Base-by-base conservation (phyloP, 1,140 invertebrate species). In the Bradynema listronoti region DNA sequence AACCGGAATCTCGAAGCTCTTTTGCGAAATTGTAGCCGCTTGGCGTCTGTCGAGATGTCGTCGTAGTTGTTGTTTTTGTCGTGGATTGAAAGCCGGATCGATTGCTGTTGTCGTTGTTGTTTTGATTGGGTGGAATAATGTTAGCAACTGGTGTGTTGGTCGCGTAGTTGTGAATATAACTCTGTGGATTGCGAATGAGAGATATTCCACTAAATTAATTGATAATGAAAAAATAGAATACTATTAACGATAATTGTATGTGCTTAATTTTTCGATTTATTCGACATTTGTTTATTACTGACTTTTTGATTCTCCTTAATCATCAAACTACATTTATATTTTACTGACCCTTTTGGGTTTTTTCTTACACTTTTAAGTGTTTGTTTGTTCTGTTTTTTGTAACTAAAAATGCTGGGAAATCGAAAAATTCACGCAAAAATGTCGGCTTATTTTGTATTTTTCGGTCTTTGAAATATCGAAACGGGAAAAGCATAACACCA, bases 1-100 rank as follows among this genome's bases (percentile, higher is more conserved):
- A n/a, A 50, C 47, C 47, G 16, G 16, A 29, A 50, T 50, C 47
- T n/a, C 47, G 16, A 32, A 50, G 47, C 34, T 50, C 47, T 27
- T 50, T 50, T 25, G 47, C 47, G n/a, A 29, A 50, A 50, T 25
- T 30, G 27, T 50, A 3, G 27, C 19, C 47, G 19, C 4, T 50
- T 9, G 4, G 27, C 34, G 47, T 27, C 9, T 43, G 42, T 9
- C 22, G 3, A 50, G n/a, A n/a, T 30, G 34, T 50, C 5, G 47
- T 30, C 3, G 27, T 30, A 27, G 47, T 32, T 19, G 47, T 25
- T 19, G 47, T 50, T 50, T n/a, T n/a, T n/a, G n/a, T n/a, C n/a
- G n/a, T n/a, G n/a, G n/a, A n/a, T n/a, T n/a, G n/a, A n/a, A n/a
- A n/a, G n/a, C n/a, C n/a, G n/a, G n/a, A n/a, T n/a, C n/a, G n/a